Conservation (phyloP, 2,113 vertebrate genomes). For the Campylomormyrus tamandua region DNA sequence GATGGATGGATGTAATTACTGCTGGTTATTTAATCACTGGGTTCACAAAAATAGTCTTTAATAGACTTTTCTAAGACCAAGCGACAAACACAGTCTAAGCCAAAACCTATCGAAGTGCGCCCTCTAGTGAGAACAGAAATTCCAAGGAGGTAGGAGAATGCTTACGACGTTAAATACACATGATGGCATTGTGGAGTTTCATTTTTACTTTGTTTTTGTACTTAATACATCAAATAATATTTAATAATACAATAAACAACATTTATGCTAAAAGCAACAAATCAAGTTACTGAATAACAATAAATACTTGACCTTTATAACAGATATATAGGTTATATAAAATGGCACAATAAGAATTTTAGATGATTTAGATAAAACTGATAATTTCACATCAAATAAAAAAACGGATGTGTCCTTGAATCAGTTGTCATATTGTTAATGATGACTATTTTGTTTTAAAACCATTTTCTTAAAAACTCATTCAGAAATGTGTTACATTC, state of each 20-base stretch:
- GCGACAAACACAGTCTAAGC: neutral
- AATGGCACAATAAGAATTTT: neutral
- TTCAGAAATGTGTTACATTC: neutral
- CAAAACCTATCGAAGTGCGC: neutral
- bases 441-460: neutral
- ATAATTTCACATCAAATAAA: neutral
- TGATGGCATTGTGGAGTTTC: neutral
- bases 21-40: neutral
- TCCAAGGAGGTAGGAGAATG: neutral
- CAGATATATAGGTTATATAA: neutral
- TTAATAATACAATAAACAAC: constrained; percentile 9
- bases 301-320: neutral
- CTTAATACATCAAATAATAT: neutral
- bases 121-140: neutral
- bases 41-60: neutral
- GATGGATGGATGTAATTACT: neutral
- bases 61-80: neutral
- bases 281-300: neutral
- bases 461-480: neutral
- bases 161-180: neutral
- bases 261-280: constrained; percentile 5
- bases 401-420: neutral
- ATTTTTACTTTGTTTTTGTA: neutral
- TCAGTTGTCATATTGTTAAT: neutral
- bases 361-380: neutral